Percentiles rank a stretch among this genome's conserved stretches.
phyloP scores from a whole-genome alignment of 2,113 vertebrate species.

The Fregetta grallaria region DNA sequence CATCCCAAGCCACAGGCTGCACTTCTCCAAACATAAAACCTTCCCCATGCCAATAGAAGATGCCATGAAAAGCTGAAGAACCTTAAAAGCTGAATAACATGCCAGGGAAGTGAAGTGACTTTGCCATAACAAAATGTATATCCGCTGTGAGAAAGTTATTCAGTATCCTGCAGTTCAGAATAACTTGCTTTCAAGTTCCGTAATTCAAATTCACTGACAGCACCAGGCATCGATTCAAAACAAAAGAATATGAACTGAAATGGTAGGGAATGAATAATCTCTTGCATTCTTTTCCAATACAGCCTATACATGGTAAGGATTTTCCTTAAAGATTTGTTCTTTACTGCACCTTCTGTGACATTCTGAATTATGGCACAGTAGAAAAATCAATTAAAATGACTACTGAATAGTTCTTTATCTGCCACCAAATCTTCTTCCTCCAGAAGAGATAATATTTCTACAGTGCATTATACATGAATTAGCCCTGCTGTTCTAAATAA shows the following conservation, averaged over 20 bases:
- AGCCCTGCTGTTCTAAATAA: conserved; percentile 16
- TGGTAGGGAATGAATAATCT: not conserved
- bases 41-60: not conserved
- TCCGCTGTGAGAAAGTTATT: not conserved
- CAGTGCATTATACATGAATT: conserved; percentile 9
- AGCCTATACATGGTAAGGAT: not conserved
- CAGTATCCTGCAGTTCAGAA: not conserved
- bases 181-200: not conserved
- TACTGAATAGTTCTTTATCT: conserved; percentile 39
- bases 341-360: not conserved
- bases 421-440: not conserved
- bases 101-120: not conserved
- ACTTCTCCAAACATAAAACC: not conserved
- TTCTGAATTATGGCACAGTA: conserved; percentile 2
- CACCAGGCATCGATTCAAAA: not conserved
- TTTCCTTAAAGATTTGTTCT: conserved; percentile 37
- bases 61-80: not conserved
- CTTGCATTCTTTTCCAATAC: not conserved
- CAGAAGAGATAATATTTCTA: conserved; percentile 31
- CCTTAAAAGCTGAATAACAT: not conserved
- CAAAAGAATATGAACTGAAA: not conserved
- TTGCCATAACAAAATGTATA: not conserved
- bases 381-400: conserved; percentile 61
- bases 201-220: conserved; percentile 1
- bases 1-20: not conserved